A percentile compares a stretch with the other conserved stretches of the same genome.
These are phyloP conservation scores for Sebastes oblongus DNA, from an alignment of 2,797 vertebrate genomes.

Conservation along the genomic window DNA sequence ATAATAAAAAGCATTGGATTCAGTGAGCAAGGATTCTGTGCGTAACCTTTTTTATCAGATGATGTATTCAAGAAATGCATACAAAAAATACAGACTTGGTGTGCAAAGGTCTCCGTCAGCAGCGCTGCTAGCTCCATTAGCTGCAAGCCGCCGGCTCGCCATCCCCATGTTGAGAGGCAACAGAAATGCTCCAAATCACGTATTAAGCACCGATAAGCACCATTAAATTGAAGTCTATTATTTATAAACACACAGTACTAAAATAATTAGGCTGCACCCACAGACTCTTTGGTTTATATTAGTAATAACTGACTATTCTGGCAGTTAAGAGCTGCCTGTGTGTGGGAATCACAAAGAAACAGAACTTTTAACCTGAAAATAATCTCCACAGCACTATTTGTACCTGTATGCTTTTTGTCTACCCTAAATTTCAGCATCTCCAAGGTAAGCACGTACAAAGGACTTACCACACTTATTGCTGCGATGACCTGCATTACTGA, in stretches of 20 bases:
- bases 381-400: background rate
- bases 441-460: constrained; percentile 23
- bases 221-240: background rate
- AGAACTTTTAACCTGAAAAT: background rate
- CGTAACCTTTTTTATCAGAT: background rate
- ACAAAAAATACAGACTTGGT: no score
- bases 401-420: background rate
- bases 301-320: background rate
- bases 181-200: background rate
- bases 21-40: no score
- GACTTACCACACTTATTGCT: constrained; percentile 16
- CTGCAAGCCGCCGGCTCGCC: background rate
- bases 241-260: background rate
- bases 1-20: no score
- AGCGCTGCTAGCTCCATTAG: background rate
- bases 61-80: background rate
- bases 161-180: background rate
- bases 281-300: background rate
- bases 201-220: background rate
- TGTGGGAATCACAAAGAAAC: background rate
- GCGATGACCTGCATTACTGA: constrained; percentile 52
- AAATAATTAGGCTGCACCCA: background rate
- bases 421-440: constrained; percentile 17
- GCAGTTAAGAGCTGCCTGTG: background rate
- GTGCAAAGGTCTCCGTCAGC: no score